These are phyloP conservation scores for Creontiades dilutus DNA, from an alignment of 2,888 invertebrate species.

Conservation along the genomic window DNA sequence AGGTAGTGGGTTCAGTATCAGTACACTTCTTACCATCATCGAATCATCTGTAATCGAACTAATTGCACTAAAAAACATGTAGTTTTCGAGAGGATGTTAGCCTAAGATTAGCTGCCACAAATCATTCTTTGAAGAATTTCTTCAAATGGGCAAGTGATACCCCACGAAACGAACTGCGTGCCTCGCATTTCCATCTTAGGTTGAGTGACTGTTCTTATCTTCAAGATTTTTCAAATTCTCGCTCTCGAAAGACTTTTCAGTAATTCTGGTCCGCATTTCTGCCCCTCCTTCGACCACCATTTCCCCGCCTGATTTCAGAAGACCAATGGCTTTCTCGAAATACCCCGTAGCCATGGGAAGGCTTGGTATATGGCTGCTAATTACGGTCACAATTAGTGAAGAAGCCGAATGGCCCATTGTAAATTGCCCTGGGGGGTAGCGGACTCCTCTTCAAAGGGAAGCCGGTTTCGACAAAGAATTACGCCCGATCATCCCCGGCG, in stretches of 20 bases:
- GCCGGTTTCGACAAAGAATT: slow-evolving; percentile 47
- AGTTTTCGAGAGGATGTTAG: no score
- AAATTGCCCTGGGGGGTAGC: slow-evolving; percentile 5
- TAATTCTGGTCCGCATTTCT: neutral
- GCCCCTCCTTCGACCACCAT: neutral
- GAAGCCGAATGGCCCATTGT: slow-evolving; percentile 38
- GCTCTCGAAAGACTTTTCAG: neutral
- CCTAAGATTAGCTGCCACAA: no score
- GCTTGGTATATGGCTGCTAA: slow-evolving; percentile 38
- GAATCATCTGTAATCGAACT: no score
- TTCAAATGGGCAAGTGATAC: neutral
- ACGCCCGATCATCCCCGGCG: slow-evolving; percentile 33
- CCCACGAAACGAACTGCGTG: slow-evolving; percentile 21
- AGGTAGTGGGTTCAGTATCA: no score
- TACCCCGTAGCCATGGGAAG: neutral
- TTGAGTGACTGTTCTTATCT: neutral
- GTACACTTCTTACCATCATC: no score
- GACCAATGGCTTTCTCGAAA: neutral
- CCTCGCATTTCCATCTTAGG: neutral
- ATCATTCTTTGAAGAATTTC: no score
- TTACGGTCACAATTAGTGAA: slow-evolving; percentile 53
- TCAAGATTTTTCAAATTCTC: slow-evolving; percentile 13
- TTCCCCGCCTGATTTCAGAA: neutral
- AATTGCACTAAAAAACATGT: no score
- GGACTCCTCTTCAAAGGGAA: neutral